Evolutionary conservation across 2,888 invertebrate species (phyloP), one percentile per base, ranked within the genome.

Genomic region (Trimorus sp.): DNA sequence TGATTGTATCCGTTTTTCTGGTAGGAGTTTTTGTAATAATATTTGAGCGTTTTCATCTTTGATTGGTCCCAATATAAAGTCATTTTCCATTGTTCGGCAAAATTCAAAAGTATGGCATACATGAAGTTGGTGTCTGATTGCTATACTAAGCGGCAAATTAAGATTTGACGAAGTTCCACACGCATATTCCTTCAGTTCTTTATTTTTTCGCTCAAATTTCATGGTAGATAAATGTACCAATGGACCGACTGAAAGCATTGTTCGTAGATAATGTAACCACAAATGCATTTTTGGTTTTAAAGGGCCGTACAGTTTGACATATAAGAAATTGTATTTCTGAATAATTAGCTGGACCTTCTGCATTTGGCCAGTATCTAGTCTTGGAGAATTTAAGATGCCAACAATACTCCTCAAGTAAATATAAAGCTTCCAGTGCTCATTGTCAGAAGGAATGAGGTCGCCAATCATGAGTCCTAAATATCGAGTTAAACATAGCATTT

Each of bases 241-340:
- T 26, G 71, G 71, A 26, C 60, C 71, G 62, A 40, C 62, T 40
- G 51, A 69, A 36, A 49, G 69, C 70, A 73, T 73, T 14, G 60
- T 7, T 16, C 62, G 49, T 1, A 65, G 26, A 40, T 63, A 74
- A 65, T 74, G 65, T 11, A 74, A 3, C 68, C 40, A 79, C 37
- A 71, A 0, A 14, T 82, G 74, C 68, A 76, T 76, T 48, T 76
- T 79, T 11, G 79, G 71, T 54, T 82, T 82, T 8, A 79, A 40
- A 37, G 62, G 68, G 5, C 66, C 76, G 58, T 71, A 79, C 4
- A 76, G 49, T 82, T 70, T 9, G 2, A 79, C 9, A 49, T 82
- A 82, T 12, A 56, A 16, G 12, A 9, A 7, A 40, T 82, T 79
- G 40, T 68, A 62, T 56, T 79, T 62, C 15, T 38, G 26, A 5